These are phyloP conservation scores for Lasioglossum pauxillum DNA, from an alignment of 2,888 invertebrate species.

Conservation along the genomic window DNA sequence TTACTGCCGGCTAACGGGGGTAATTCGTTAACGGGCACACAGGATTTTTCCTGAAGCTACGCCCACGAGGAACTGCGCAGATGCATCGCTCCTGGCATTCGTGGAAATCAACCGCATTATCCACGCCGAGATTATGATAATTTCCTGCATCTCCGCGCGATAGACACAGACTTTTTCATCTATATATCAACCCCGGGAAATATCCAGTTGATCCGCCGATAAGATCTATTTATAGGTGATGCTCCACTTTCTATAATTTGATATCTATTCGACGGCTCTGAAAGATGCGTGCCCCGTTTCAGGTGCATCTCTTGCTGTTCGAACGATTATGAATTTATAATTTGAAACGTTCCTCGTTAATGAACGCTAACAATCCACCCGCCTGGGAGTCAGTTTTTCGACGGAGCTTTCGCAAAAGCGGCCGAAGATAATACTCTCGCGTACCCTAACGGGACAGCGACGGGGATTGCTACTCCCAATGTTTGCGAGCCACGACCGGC, in stretches of 20 bases:
- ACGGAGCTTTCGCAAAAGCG: not conserved
- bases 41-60: slow-evolving; percentile 11
- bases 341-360: not conserved
- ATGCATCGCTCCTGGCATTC: slow-evolving; percentile 62
- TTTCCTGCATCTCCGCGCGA: slow-evolving; percentile 61
- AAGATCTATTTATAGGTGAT: not conserved
- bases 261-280: not conserved
- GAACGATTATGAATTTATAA: not conserved
- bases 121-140: slow-evolving; percentile 79
- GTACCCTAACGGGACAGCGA: slow-evolving; percentile 43
- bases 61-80: slow-evolving; percentile 49
- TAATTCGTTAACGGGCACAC: slow-evolving; percentile 28
- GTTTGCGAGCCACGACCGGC: not conserved
- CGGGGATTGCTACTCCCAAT: slow-evolving; percentile 32
- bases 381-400: not conserved
- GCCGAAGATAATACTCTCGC: not conserved
- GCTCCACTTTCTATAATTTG: not conserved
- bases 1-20: not conserved
- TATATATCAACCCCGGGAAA: slow-evolving; percentile 47
- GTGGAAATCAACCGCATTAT: slow-evolving; percentile 78
- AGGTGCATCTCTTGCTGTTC: not conserved
- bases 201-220: not conserved
- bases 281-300: not conserved
- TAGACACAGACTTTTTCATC: slow-evolving; percentile 13
- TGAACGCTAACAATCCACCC: not conserved